Evolutionary conservation across 2,797 vertebrate genomes (phyloP).

Genomic region (Enteromius mattozi): DNA sequence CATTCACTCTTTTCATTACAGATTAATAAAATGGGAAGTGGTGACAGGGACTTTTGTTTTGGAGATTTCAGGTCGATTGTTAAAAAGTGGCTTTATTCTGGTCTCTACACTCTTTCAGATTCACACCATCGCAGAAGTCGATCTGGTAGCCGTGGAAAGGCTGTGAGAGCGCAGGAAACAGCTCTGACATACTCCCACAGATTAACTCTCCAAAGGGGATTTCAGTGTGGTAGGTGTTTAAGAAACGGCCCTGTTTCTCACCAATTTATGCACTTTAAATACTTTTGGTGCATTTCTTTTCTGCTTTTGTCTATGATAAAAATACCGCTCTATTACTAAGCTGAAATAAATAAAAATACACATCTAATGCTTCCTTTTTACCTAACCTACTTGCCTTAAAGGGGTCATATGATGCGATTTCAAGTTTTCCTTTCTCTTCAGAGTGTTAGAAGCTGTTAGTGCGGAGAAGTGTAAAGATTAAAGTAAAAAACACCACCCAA

Average conservation of each 20-base stretch:
- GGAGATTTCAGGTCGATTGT: not conserved
- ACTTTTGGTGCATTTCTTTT: not conserved
- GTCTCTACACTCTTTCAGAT: not conserved
- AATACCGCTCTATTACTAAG: not conserved
- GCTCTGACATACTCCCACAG: constrained; percentile 52
- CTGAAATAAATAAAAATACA: too few relatives aligned
- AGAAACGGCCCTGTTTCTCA: constrained; percentile 19
- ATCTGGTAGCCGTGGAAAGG: constrained; percentile 12
- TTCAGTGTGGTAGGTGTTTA: constrained; percentile 47
- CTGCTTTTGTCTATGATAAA: not conserved
- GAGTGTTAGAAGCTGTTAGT: too few relatives aligned
- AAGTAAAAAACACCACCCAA: too few relatives aligned
- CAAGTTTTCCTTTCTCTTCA: too few relatives aligned
- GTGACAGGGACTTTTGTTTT: not conserved
- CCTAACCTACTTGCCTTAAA: too few relatives aligned
- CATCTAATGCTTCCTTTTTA: too few relatives aligned
- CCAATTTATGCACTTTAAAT: not conserved
- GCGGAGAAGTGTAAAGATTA: too few relatives aligned
- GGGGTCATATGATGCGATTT: too few relatives aligned
- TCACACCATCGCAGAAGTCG: not conserved
- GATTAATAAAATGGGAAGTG: constrained; percentile 7
- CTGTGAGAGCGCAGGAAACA: constrained; percentile 47
- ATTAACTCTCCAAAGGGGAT: constrained; percentile 56
- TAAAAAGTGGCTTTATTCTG: not conserved
- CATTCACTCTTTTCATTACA: constrained; percentile 20